Base-by-base conservation (phyloP, 2,797 vertebrate species). In the Sebastiscus albofasciatus region DNA sequence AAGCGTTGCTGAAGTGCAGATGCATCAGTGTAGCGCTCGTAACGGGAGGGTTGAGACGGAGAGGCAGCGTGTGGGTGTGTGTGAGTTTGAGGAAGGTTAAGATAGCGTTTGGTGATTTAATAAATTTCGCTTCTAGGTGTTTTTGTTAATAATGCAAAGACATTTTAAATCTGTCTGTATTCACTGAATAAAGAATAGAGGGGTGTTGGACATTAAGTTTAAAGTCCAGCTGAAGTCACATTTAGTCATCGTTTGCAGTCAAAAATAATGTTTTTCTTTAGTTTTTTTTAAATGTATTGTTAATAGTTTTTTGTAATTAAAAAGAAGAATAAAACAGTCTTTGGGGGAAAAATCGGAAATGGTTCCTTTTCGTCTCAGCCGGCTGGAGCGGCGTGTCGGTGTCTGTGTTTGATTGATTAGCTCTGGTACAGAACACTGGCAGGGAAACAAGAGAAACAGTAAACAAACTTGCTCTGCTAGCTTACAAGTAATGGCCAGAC, bases 1-100 rank as follows among this genome's bases (percentile, higher is more conserved):
- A 87, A 84, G 79, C 24, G 26, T 6, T 60, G 76, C 74, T 60
- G 79, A 75, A 79, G 34, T 82, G 80, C 83, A 46, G 54, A 87
- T 55, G 49, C 81, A 64, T 87, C 75, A 82, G 68, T 36, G 77
- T 31, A 29, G 74, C 33, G 11, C 75, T 72, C 72, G 58, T 81
- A 85, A 84, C 27, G 22, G 52, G 29, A 62, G 29, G 14, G 18
- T 16, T 59, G 67, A 77, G 68, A 67, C 27, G 1, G 33, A n/a
- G 64, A 82, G 27, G 59, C 20, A 20, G n/a, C 16, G 75, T 42
- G 61, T 67, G 79, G 26, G 29, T 52, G 61, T 36, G 65, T 39
- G 60, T 8, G 42, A 64, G 68, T 72, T 29, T 58, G 54, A 74
- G n/a, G 34, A 34, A 64, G 8, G 69, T 52, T 6, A 27, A 52